These are phyloP conservation scores for Anagrus nilaparvatae DNA, from an alignment of 1,140 invertebrate species.

Conservation along the genomic window DNA sequence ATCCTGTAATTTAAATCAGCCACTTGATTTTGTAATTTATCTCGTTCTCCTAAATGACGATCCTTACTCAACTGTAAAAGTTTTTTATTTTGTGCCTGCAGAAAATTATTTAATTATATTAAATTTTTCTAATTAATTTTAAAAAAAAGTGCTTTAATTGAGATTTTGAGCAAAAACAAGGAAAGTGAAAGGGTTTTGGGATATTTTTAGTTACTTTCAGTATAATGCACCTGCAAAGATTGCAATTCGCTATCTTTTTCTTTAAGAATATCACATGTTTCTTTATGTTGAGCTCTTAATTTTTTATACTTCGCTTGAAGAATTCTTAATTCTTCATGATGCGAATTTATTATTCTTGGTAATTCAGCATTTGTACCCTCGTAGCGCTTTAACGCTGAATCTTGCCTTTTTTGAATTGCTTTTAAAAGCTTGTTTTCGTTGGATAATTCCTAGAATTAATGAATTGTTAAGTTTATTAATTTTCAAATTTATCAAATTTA, in stretches of 20 bases:
- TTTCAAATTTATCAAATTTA: not conserved
- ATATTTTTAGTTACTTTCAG: slow-evolving; percentile 9
- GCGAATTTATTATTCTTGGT: slow-evolving; percentile 58
- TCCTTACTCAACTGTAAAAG: slow-evolving; percentile 58
- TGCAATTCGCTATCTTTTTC: slow-evolving; percentile 55
- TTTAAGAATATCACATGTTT: slow-evolving; percentile 50
- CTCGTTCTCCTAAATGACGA: slow-evolving; percentile 59
- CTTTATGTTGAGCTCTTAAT: slow-evolving; percentile 51
- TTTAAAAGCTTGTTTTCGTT: slow-evolving; percentile 65
- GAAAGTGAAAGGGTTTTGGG: slow-evolving; percentile 1
- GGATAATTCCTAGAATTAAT: slow-evolving; percentile 51
- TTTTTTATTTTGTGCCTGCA: slow-evolving; percentile 51
- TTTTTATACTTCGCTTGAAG: slow-evolving; percentile 59
- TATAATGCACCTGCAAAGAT: slow-evolving; percentile 42
- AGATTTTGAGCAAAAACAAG: not conserved
- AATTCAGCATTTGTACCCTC: slow-evolving; percentile 65
- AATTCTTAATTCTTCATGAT: slow-evolving; percentile 64
- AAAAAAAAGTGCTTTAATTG: not conserved
- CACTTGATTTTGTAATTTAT: slow-evolving; percentile 56
- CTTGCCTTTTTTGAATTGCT: slow-evolving; percentile 64
- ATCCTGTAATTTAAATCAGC: slow-evolving; percentile 52
- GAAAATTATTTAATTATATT: too few relatives aligned
- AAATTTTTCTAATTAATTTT: not conserved
- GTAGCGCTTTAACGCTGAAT: slow-evolving; percentile 59
- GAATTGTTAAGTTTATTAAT: too few relatives aligned